A percentile compares a stretch with the other conserved stretches of the same genome.
Evolutionary conservation across 2,113 vertebrate species (phyloP).

Genomic region (Phalacrocorax aristotelis): DNA sequence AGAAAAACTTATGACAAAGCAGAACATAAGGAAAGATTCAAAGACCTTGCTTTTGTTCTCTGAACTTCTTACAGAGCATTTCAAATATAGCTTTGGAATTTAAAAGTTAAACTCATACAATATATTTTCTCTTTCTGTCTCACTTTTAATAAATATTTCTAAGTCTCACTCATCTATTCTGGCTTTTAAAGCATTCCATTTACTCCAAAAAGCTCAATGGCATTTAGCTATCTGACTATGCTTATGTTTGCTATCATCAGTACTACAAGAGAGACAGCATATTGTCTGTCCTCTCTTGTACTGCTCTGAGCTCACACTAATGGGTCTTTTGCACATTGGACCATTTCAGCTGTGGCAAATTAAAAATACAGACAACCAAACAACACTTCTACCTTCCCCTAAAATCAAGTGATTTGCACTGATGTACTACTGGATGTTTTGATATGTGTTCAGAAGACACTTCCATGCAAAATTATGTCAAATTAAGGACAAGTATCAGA

Average conservation of each 20-base stretch:
- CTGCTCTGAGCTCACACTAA: not conserved
- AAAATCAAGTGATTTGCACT: not conserved
- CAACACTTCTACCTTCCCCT: fast-evolving
- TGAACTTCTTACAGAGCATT: not conserved
- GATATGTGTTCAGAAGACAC: not conserved
- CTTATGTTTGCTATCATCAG: not conserved
- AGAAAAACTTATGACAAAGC: not conserved
- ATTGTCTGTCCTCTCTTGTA: not conserved
- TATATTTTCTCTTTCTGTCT: not conserved
- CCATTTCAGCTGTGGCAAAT: not conserved
- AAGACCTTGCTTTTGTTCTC: not conserved
- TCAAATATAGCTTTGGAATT: not conserved
- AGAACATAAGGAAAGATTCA: not conserved
- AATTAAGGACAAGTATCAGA: not conserved
- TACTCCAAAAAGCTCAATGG: not conserved
- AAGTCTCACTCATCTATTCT: not conserved
- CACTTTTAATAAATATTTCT: not conserved
- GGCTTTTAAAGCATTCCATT: not conserved
- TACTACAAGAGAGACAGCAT: not conserved
- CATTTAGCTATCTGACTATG: too few species aligned
- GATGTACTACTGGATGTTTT: not conserved
- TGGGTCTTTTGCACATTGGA: not conserved
- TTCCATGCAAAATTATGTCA: not conserved
- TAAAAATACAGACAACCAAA: not conserved
- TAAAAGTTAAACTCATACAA: not conserved